Conservation (phyloP, 1,140 invertebrate species). For the Tetramorium simillimum region DNA sequence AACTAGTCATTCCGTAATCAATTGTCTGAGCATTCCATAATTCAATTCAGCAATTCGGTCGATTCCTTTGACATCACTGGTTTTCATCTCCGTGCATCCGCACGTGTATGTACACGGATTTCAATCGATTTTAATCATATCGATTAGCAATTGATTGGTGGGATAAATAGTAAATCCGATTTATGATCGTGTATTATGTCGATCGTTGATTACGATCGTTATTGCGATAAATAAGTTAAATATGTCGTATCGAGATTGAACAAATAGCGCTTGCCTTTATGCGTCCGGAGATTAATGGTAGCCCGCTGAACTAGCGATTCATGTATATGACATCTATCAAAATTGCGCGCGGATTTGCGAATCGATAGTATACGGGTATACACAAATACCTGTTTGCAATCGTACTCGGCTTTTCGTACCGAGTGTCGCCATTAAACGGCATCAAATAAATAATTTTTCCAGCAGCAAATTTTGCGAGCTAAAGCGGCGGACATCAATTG, state of each 20-base stretch:
- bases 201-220: constrained; percentile 13
- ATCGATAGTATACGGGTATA: neutral
- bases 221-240: constrained; percentile 1
- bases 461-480: neutral
- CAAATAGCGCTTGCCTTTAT: neutral
- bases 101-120: neutral
- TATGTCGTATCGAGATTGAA: neutral
- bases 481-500: constrained; percentile 12
- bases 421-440: neutral
- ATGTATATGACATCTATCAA: constrained; percentile 14
- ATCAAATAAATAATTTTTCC: constrained; percentile 31
- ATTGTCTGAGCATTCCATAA: neutral
- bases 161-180: neutral
- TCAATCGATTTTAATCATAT: neutral
- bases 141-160: neutral
- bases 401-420: neutral
- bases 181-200: neutral
- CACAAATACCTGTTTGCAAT: neutral
- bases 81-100: neutral
- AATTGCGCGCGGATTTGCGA: constrained; percentile 22
- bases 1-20: neutral
- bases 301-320: constrained; percentile 7
- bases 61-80: neutral
- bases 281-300: constrained; percentile 14
- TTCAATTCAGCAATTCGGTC: neutral